Evolutionary conservation across 2,797 vertebrate genomes (phyloP), one percentile per base, ranked within the genome.

Genomic region (Lacerta bilineata): DNA sequence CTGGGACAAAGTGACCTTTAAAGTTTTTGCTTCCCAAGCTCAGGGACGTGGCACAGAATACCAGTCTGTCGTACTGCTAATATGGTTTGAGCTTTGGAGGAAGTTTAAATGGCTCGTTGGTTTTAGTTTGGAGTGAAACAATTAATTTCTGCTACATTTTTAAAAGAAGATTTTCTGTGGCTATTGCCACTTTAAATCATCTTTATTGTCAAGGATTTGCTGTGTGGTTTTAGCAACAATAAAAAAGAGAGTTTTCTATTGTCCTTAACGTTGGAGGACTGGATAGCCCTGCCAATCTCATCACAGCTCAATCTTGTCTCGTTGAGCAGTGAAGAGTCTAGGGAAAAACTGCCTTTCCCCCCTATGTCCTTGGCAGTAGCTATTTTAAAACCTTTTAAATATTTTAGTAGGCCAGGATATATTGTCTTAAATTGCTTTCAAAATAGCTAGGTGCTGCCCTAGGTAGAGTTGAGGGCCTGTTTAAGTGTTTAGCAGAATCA

Each of bases 1-100:
- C 27, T 88, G 71, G 84, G 84, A 88, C 80, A 88, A 90, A 93
- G 87, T 89, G 90, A 89, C 91, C 90, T 92, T 93, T 85, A 29
- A 50, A 86, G 89, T 91, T 90, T 79, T 59, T 64, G 29, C 87
- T 66, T 85, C 39, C 0, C 86, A 59, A 92, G 81, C 46, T 3
- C 85, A 86, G 68, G 13, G 85, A 68, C 80, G 85, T 20, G 0
- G 92, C 92, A 92, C 87, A 84, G 89, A 84, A 88, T 81, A 61
- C 61, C 20, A 87, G 86, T 72, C 23, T 59, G 50, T 5, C 78
- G 23, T 59, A 46, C 9, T 69, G 74, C 1, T n/a, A 25, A 77
- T 77, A 3, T 87, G 1, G 10, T 89, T 90, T 86, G 29, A 83
- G 15, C 4, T n/a, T 82, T 66, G 29, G 1, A 89, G 74, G 25